A percentile compares a stretch with the other conserved stretches of the same genome.
Evolutionary conservation across 1,140 invertebrate genomes (phyloP).

Genomic region (Formica exsecta): DNA sequence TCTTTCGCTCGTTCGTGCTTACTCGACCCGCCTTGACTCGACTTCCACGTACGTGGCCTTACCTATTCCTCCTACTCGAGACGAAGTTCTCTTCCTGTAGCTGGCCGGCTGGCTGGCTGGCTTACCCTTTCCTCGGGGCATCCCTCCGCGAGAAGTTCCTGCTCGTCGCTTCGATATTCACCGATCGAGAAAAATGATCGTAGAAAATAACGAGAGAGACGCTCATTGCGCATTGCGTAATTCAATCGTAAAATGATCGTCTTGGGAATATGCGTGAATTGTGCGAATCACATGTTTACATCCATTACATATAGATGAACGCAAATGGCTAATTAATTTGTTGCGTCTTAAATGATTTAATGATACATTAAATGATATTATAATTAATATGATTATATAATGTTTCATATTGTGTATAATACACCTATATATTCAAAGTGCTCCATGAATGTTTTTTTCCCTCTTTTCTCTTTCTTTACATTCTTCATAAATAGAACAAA

Average conservation of each 20-base stretch:
- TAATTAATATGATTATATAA: background rate
- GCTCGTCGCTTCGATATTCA: slow-evolving; percentile 60
- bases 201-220: slow-evolving; percentile 14
- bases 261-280: background rate
- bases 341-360: background rate
- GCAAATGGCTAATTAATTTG: background rate
- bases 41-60: slow-evolving; percentile 74
- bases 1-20: slow-evolving; percentile 81
- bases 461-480: background rate
- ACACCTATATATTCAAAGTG: background rate
- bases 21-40: slow-evolving; percentile 74
- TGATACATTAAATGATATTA: background rate
- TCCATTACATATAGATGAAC: background rate
- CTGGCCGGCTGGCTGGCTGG: slow-evolving; percentile 32
- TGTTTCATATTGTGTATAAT: background rate
- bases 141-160: slow-evolving; percentile 1
- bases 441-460: background rate
- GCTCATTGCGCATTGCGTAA: slow-evolving; percentile 1
- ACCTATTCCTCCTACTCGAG: slow-evolving; percentile 68
- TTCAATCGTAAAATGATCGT: slow-evolving; percentile 40
- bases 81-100: slow-evolving; percentile 65
- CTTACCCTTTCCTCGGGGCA: slow-evolving; percentile 23
- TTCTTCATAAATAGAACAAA: background rate
- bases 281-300: background rate
- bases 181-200: slow-evolving; percentile 58